Evolutionary conservation across 2,888 invertebrate genomes (phyloP).

Genomic region (Drosophila affinis): DNA sequence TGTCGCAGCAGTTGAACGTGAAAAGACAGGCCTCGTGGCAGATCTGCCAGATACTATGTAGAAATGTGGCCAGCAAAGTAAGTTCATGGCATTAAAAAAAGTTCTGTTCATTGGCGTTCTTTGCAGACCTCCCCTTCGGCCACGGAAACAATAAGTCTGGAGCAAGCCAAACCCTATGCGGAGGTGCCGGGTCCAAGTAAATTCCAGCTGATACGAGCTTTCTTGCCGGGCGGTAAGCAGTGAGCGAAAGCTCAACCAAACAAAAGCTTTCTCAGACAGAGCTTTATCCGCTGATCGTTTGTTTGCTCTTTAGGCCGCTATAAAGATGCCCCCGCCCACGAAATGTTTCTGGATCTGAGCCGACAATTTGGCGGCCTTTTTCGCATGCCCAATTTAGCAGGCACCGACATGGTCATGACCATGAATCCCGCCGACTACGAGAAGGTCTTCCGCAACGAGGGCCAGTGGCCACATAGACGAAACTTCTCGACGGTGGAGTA

Average conservation of each 20-base stretch:
- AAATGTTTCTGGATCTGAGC: conserved; percentile 61
- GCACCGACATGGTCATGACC: conserved; percentile 80
- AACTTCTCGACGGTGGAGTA: conserved; percentile 82
- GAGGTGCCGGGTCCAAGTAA: conserved; percentile 76
- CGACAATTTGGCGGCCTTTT: conserved; percentile 83
- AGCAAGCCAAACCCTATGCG: conserved; percentile 70
- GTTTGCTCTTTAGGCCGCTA: conserved; percentile 57
- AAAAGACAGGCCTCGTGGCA: conserved; percentile 26
- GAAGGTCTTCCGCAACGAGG: conserved; percentile 84
- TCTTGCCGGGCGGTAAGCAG: conserved; percentile 78
- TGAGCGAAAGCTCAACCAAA: conserved; percentile 21
- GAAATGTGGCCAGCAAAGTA: conserved; percentile 41
- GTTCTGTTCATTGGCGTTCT: neutral
- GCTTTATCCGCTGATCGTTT: neutral
- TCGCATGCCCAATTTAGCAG: conserved; percentile 82
- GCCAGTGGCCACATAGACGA: conserved; percentile 83
- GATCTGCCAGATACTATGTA: conserved; percentile 11
- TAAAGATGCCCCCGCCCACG: conserved; percentile 44
- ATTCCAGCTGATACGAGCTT: conserved; percentile 60
- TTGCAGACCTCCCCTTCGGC: conserved; percentile 19
- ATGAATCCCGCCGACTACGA: conserved; percentile 85
- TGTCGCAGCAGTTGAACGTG: conserved; percentile 48
- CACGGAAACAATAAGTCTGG: conserved; percentile 25
- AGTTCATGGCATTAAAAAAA: neutral
- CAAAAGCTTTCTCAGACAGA: neutral